Evolutionary conservation across 2,113 vertebrate genomes (phyloP), one percentile per base, ranked within the genome.

Genomic region (Cercocebus atys): DNA sequence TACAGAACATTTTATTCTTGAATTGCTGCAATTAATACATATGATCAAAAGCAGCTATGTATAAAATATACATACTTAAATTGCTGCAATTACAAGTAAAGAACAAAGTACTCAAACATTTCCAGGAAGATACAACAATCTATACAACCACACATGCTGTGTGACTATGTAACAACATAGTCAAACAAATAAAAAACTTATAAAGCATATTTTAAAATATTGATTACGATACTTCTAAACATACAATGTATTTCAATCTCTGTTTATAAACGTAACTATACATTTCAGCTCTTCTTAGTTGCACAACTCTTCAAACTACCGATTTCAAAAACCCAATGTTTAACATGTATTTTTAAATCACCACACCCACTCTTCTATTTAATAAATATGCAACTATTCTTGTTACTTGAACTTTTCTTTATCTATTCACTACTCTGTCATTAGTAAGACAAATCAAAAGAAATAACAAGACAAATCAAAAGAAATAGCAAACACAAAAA

Each of bases 391-490:
- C 40, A 80, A 25, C 47, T 76, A 61, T 87, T 80, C 43, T n/a
- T 30, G 57, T 80, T 55, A 38, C 22, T 82, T 20, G 2, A 79
- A 83, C 16, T 90, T 88, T 50, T 72, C 88, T 78, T 78, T 81
- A 40, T n/a, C 40, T 78, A 30, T 38, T 91, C 5, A 76, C 22
- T 38, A 13, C 35, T 83, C 57, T 79, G 7, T 66, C n/a, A 68
- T 79, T 82, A 94, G 78, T 16, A 45, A 92, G 68, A 73, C 64
- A 85, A 85, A 80, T 17, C 47, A 87, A 96, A 88, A 61, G 16
- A 88, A 68, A 87, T 82, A 95, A 85, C 11, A 40, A 93, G 75
- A 72, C 50, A 85, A 76, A 80, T 17, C 45, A 87, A 96, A 88
- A 55, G 16, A 88, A 68, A 87, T 5, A 89, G 13, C 52, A 52